Evolutionary conservation across 1,140 invertebrate genomes (phyloP).

Genomic region (Orius insidiosus): DNA sequence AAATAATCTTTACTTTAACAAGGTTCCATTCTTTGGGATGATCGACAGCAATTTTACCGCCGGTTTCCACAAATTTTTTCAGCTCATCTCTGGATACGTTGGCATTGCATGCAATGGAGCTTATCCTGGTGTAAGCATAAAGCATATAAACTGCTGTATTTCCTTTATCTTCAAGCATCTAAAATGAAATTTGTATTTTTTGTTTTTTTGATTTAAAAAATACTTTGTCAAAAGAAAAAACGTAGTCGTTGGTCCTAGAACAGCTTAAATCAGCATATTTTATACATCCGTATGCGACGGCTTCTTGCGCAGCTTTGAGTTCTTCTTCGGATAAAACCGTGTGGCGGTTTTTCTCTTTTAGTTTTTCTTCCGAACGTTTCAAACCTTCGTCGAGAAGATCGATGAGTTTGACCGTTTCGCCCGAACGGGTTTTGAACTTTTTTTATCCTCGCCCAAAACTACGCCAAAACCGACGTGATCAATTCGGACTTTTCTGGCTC

Average conservation of each 20-base stretch:
- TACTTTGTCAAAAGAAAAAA: slow-evolving; percentile 95
- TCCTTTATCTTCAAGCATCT: slow-evolving; percentile 97
- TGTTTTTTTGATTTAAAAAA: too few relatives aligned
- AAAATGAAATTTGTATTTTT: too few relatives aligned
- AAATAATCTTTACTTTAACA: slow-evolving; percentile 43
- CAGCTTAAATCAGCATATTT: slow-evolving; percentile 96
- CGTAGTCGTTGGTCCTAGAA: slow-evolving; percentile 85
- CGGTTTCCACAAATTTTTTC: slow-evolving; percentile 32
- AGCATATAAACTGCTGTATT: slow-evolving; percentile 97
- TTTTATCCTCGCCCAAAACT: slow-evolving; percentile 95
- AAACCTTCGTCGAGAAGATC: slow-evolving; percentile 93
- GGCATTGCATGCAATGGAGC: slow-evolving; percentile 71
- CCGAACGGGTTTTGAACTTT: slow-evolving; percentile 97
- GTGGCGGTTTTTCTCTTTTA: slow-evolving; percentile 81
- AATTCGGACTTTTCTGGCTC: slow-evolving; percentile 42
- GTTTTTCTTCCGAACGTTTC: slow-evolving; percentile 62
- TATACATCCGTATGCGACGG: slow-evolving; percentile 95
- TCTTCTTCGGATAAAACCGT: slow-evolving; percentile 71
- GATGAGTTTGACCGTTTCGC: slow-evolving; percentile 75
- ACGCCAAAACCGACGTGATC: slow-evolving; percentile 94
- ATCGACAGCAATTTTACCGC: slow-evolving; percentile 44
- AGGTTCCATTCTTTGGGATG: slow-evolving; percentile 94
- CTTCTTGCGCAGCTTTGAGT: slow-evolving; percentile 64
- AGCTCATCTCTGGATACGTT: slow-evolving; percentile 41
- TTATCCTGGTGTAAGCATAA: slow-evolving; percentile 86